Base-by-base conservation (phyloP, 2,888 invertebrate genomes). In the Oligia strigilis region DNA sequence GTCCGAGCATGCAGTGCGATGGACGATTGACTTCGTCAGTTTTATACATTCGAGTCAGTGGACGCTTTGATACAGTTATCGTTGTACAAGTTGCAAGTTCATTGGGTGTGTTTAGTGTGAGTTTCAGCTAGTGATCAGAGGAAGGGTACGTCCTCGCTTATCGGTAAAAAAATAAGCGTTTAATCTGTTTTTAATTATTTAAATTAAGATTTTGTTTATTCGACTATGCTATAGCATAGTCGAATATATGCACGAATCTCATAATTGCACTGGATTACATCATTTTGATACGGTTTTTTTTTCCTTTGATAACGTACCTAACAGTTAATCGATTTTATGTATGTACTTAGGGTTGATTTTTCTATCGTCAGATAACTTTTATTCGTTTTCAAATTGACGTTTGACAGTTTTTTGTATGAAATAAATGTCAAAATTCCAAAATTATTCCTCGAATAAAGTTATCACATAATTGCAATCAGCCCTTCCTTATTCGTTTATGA, bases 1-100 rank as follows among this genome's bases (percentile, higher is more conserved):
- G 94, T 94, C 95, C 92, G 91, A 93, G 89, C 91, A 92, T 91
- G 91, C 90, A 96, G 95, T 97, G 96, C 93, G 92, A 88, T 89
- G 91, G 85, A 84, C 86, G 90, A 88, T 88, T 87, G 87, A 83
- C 88, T 90, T 89, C 86, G 89, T 84, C 93, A 90, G 93, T 93
- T 94, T 94, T 96, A 96, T 96, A 96, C 90, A 92, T 88, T 87
- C 43, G 78, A 90, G 81, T 89, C 84, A 89, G 85, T 89, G 88
- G 91, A 83, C 88, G 88, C 83, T 90, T 75, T 85, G 82, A 87
- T 88, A 84, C 78, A 88, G 85, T 89, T 89, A 88, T 87, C 86
- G 84, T 83, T 84, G 81, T 86, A 84, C 85, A 86, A 88, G 88
- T 90, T 87, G 83, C 85, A 86, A 88, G 87, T 90, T 87, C 80